Evolutionary conservation across 2,888 invertebrate genomes (phyloP), one percentile per base, ranked within the genome.

Genomic region (Amorpha juglandis): DNA sequence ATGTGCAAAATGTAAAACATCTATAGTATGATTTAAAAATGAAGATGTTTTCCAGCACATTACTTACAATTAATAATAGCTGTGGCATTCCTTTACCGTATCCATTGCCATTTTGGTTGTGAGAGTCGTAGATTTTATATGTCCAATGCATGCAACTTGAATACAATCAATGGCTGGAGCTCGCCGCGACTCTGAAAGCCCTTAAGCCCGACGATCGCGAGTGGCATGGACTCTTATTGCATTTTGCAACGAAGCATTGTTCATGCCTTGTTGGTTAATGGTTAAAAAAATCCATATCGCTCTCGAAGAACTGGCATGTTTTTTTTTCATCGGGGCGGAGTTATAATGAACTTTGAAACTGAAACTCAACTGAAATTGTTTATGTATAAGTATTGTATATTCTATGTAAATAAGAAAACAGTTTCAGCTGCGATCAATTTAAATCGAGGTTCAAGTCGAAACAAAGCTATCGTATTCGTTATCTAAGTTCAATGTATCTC

Each of bases 121-220:
- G 7, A 35, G 12, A 42, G 19, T 58, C 12, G 12, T 19, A 1
- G 55, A 42, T 42, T 42, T 19, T 58, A 38, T 19, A 19, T 58
- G 38, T 58, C 58, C 58, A 42, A 19, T 42, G 58, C 58, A 58
- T 58, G 42, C 38, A 38, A 55, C 55, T 58, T 38, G 58, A 55
- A 55, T 50, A 16, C 35, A 55, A 38, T 55, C 35, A 58, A 58
- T 12, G 16, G 19, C 19, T 38, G 12, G 58, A 19, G 14, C 42
- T 42, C 19, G 38, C 42, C 38, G 19, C 12, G 19, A 42, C 58
- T 53, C n/a, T 55, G 35, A 55, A 38, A 55, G 55, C 55, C 38
- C 55, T 55, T 35, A 9, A 55, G 9, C 0, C 16, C 16, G 16
- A 55, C 35, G 11, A 38, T 11, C 16, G 35, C 35, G 35, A 35